Base-by-base conservation (phyloP, 2,113 vertebrate species). In the Chroicocephalus ridibundus region DNA sequence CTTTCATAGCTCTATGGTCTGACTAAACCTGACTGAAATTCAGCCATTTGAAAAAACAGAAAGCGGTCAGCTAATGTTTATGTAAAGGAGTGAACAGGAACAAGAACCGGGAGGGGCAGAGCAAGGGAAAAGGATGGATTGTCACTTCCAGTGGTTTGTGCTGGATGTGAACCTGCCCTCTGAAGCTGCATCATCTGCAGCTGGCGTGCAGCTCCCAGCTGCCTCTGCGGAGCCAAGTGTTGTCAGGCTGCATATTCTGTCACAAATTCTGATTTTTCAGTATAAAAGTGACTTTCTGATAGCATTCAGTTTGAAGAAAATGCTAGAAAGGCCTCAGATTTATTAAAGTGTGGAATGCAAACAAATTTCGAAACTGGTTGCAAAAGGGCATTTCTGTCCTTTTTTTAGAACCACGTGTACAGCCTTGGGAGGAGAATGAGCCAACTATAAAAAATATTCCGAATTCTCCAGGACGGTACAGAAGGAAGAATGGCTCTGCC, bases 351-450 rank as follows among this genome's bases (percentile, higher is more conserved):
- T 38, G n/a, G 42, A 94, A 74, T 65, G 58, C 84, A 94, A 95
- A 85, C 74, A 85, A 71, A 65, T 97, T 97, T 93, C 1, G 2
- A 95, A 95, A 96, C 34, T 58, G 46, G 49, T 91, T 95, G 84
- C 89, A 93, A 94, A 94, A 96, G 77, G 58, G 12, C 26, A 93
- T 94, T 96, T 91, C 78, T 95, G 78, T 77, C 61, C 83, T 87
- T 90, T 90, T 88, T 91, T 91, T 92, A 91, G 77, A 93, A 89
- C 61, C 8, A 4, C 61, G 52, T 92, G 47, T 88, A 75, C 93
- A 94, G 74, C 44, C 57, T 62, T 76, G 61, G 54, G 72, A 93
- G 46, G 54, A 76, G 49, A 89, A 91, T 34, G 24, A 90, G 66
- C 69, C 70, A 94, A 15, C 77, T 84, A 58, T 47, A 54, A 86